Base-by-base conservation (phyloP, 2,888 invertebrate species). In the Himalopsyche kuldschensis region DNA sequence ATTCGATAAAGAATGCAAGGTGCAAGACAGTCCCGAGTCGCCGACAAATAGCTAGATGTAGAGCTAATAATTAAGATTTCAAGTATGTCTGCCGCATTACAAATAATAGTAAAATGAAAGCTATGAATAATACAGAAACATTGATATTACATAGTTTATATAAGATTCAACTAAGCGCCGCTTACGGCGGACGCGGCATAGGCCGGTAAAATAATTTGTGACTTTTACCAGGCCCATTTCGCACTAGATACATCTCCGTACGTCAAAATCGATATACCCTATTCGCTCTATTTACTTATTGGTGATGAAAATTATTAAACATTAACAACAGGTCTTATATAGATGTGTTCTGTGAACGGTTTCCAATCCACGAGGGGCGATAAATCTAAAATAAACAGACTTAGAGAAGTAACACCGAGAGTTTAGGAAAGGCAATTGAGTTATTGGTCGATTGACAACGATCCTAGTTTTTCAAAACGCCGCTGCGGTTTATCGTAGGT, bases 21-120 rank as follows among this genome's bases (percentile, higher is more conserved):
- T 41, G 78, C 46, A 78, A 27, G 78, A 41, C 46, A 76, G 31
- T 76, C 20, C 32, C 32, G 41, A 27, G 69, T 27, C 69, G 69
- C 11, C 69, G 20, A 24, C 30, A 35, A 81, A 30, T 81, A 81
- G 84, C 84, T 41, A 82, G 79, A 77, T 82, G 85, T 85, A 81
- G 78, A 80, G 83, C 85, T 85, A 83, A 82, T 47, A 17, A 11
- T 76, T 41, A 75, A 46, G 48, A 80, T 31, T 41, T 24, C 82
- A n/a, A 80, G 80, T 76, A 55, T 35, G 63, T 84, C 85, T 85
- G 85, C 85, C 85, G 85, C 85, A 85, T 85, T 84, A 85, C 85
- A 85, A 85, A 85, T 85, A 85, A 85, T 81, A 83, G 84, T 83
- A 81, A 85, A 85, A 79, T 84, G 82, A 84, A 85, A 85, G 85